phyloP scores from a whole-genome alignment of 37 sponge, comb jelly and placozoan species.

The Sycon ciliatum region DNA sequence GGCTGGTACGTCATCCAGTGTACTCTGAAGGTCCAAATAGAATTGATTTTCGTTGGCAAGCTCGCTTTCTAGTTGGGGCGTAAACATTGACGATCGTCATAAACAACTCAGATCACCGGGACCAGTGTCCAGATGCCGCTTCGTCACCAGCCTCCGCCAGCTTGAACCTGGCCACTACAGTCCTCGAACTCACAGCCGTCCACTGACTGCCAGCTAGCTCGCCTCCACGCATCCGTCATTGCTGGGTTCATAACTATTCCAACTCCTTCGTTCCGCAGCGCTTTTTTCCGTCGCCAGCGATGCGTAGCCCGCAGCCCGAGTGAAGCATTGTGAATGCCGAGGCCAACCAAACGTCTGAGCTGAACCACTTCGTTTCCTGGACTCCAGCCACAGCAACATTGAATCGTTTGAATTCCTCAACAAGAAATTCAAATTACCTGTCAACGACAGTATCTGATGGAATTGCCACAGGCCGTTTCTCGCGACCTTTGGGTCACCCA shows the following conservation, averaged over 20 bases:
- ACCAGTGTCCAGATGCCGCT: no score
- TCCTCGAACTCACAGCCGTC: conserved; percentile 32
- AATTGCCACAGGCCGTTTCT: no score
- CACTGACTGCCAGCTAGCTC: no score
- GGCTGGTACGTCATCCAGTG: neutral
- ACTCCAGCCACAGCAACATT: no score
- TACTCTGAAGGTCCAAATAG: conserved; percentile 10
- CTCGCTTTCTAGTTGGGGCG: conserved; percentile 32
- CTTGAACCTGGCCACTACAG: conserved; percentile 28
- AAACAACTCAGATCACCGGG: neutral
- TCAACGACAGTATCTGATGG: conserved; percentile 6
- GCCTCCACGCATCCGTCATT: no score
- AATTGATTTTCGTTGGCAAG: conserved; percentile 15
- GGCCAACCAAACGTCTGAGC: conserved; percentile 19
- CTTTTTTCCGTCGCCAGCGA: neutral
- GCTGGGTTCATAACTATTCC: no score
- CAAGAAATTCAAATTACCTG: conserved; percentile 20
- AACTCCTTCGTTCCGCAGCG: conserved; percentile 25
- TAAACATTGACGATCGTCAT: conserved; percentile 23
- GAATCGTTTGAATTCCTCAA: no score
- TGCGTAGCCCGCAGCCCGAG: conserved; percentile 28
- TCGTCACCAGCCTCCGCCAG: no score
- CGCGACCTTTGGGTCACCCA: no score
- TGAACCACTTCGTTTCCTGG: conserved; percentile 38
- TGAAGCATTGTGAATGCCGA: no score